Conservation (phyloP, 1,140 invertebrate species). For the Brachionus calyciflorus region DNA sequence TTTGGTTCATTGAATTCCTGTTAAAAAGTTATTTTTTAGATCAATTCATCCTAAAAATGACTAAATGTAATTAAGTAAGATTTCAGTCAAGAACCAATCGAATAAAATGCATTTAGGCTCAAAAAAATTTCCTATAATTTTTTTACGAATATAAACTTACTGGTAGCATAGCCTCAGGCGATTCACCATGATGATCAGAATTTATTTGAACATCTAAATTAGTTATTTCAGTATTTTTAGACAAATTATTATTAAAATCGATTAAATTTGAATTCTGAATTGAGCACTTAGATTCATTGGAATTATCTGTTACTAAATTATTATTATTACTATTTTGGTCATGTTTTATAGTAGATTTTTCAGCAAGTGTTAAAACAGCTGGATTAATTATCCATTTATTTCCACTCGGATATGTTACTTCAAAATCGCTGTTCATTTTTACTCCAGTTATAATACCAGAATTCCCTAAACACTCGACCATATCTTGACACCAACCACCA, state of each 20-base stretch:
- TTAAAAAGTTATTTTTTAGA: no score
- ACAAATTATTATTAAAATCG: conserved; percentile 27
- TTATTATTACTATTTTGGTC: neutral
- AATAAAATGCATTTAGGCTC: conserved; percentile 49
- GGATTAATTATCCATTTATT: conserved; percentile 98
- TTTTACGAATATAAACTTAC: conserved; percentile 63
- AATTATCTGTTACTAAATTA: neutral
- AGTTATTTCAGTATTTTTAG: neutral
- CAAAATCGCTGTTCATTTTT: conserved; percentile 95
- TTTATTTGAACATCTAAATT: conserved; percentile 81
- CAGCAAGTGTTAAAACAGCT: conserved; percentile 84
- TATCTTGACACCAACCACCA: conserved; percentile 94
- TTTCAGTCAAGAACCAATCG: conserved; percentile 73
- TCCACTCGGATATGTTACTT: conserved; percentile 92
- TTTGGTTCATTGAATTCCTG: no score
- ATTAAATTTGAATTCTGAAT: conserved; percentile 21
- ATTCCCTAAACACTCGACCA: conserved; percentile 91
- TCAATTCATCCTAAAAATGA: no score
- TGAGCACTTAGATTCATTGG: neutral
- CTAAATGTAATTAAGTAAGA: no score
- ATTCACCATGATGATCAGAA: conserved; percentile 87
- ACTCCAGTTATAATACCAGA: conserved; percentile 90
- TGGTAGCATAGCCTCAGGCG: conserved; percentile 86
- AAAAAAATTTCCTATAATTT: no score
- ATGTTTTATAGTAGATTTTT: neutral